A percentile compares a stretch with the other conserved stretches of the same genome.
phyloP scores from a whole-genome alignment of 2,888 invertebrate species.

The Drosophila rellima region DNA sequence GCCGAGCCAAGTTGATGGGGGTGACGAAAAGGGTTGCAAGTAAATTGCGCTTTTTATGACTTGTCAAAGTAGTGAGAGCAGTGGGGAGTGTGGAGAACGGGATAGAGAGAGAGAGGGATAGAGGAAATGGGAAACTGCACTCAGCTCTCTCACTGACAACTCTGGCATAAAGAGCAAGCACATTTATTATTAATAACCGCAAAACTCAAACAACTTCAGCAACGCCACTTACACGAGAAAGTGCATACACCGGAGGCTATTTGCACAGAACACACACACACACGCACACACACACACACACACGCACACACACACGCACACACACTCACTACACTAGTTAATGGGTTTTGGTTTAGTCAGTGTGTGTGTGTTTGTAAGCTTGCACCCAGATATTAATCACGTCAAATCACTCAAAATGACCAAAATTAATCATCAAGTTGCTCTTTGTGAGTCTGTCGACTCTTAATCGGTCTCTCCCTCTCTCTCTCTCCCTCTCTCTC shows the following conservation, averaged over 20 bases:
- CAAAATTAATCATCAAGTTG: slow-evolving; percentile 37
- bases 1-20: slow-evolving; percentile 40
- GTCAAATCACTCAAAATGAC: slow-evolving; percentile 46
- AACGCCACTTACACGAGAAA: slow-evolving; percentile 45
- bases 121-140: slow-evolving; percentile 23
- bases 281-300: slow-evolving; percentile 15
- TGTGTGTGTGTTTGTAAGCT: slow-evolving; percentile 12
- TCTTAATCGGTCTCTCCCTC: neutral
- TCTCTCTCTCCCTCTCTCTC: neutral
- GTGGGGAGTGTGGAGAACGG: neutral
- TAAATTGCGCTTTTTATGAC: slow-evolving; percentile 79
- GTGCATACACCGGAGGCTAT: slow-evolving; percentile 57
- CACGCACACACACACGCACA: slow-evolving; percentile 6
- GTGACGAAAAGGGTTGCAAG: slow-evolving; percentile 65
- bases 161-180: slow-evolving; percentile 67
- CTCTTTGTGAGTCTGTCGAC: neutral
- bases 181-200: slow-evolving; percentile 84
- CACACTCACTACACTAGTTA: slow-evolving; percentile 15
- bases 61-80: slow-evolving; percentile 1
- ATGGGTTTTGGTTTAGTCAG: slow-evolving; percentile 28
- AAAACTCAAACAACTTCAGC: slow-evolving; percentile 72
- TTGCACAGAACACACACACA: slow-evolving; percentile 53
- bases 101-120: neutral
- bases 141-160: slow-evolving; percentile 32
- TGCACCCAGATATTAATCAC: slow-evolving; percentile 46